Evolutionary conservation across 1,140 invertebrate genomes (phyloP).

Genomic region (Drosophila parvula): DNA sequence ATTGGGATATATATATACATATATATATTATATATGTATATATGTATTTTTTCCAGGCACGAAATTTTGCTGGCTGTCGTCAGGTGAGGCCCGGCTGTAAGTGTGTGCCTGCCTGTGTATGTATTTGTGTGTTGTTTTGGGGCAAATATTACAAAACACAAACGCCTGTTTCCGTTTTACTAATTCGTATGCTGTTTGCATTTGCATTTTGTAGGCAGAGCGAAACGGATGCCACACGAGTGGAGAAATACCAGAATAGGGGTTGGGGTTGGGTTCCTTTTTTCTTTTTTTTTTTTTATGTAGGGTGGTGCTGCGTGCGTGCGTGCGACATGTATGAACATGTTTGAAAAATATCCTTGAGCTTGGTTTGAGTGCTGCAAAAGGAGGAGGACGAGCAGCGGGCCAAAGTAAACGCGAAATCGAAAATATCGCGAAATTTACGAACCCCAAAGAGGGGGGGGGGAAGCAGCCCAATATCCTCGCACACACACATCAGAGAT

Average conservation of each 20-base stretch:
- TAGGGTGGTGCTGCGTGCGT: constrained; percentile 34
- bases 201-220: constrained; percentile 78
- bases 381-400: constrained; percentile 1
- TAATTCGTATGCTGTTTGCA: constrained; percentile 82
- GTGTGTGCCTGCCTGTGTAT: constrained; percentile 12
- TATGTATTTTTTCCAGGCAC: constrained; percentile 45
- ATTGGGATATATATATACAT: neutral
- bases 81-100: neutral
- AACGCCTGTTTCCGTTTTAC: constrained; percentile 82
- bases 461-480: neutral
- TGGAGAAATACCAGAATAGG: neutral
- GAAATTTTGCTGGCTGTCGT: constrained; percentile 60
- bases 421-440: constrained; percentile 72
- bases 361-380: constrained; percentile 38
- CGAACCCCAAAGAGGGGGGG: neutral
- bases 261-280: neutral
- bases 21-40: neutral
- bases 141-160: constrained; percentile 81
- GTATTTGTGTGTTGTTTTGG: constrained; percentile 61
- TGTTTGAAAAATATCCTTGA: constrained; percentile 78
- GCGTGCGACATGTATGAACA: constrained; percentile 76
- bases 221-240: constrained; percentile 30
- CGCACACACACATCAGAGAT: neutral
- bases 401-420: constrained; percentile 63
- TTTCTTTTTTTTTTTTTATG: neutral